Evolutionary conservation across 2,797 vertebrate genomes (phyloP).

Genomic region (Rhabdomys pumilio): DNA sequence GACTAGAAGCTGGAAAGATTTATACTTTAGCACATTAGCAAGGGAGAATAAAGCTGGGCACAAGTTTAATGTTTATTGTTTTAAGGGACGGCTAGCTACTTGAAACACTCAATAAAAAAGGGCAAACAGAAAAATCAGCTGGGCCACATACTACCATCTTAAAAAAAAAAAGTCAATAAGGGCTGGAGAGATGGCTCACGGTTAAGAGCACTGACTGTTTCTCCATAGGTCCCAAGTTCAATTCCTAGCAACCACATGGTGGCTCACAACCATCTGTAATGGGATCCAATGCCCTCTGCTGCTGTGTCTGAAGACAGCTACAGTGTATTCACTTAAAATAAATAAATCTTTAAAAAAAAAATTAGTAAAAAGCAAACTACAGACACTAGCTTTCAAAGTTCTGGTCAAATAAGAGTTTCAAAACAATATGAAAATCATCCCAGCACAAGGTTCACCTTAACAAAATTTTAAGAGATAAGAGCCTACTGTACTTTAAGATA

Average conservation of each 20-base stretch:
- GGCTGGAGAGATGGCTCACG: not conserved
- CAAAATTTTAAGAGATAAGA: conserved; percentile 52
- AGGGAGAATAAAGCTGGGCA: conserved; percentile 4
- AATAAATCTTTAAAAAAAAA: not conserved
- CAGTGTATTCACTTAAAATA: not conserved
- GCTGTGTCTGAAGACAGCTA: not conserved
- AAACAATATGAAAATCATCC: conserved; percentile 61
- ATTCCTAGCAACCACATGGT: not conserved
- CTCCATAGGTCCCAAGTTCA: not conserved
- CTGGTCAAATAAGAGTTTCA: conserved; percentile 32
- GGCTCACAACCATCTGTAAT: not conserved
- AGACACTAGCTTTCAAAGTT: conserved; percentile 51
- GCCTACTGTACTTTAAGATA: not conserved
- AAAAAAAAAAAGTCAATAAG: not conserved
- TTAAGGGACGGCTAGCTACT: conserved; percentile 4
- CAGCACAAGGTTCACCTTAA: conserved; percentile 55
- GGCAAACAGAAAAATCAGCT: not conserved
- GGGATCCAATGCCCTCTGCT: not conserved
- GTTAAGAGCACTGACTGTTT: not conserved
- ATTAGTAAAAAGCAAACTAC: conserved; percentile 29
- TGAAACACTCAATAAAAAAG: conserved; percentile 41
- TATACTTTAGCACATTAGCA: conserved; percentile 40
- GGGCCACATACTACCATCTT: not conserved
- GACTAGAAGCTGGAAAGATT: not conserved
- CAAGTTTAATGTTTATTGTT: conserved; percentile 49